Percentiles rank a stretch among this genome's conserved stretches.
These are phyloP conservation scores for Xanthorhoe spadicearia DNA, from an alignment of 2,888 invertebrate genomes.

Conservation along the genomic window DNA sequence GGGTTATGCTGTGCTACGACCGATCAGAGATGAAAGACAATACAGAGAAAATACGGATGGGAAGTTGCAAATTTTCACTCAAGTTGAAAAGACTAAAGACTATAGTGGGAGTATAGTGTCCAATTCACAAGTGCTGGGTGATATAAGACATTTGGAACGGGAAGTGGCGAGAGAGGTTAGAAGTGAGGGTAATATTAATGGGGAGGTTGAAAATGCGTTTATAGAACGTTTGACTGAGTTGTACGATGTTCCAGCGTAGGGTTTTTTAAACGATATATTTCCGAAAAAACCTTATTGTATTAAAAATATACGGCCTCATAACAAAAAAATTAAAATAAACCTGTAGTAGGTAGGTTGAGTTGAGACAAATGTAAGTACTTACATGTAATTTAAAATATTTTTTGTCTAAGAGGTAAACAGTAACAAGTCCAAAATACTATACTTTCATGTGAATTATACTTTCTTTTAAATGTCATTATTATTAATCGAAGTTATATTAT, in stretches of 20 bases:
- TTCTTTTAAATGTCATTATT: too few relatives aligned
- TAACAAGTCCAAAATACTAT: too few relatives aligned
- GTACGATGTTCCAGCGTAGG: conserved; percentile 72
- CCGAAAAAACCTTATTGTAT: too few relatives aligned
- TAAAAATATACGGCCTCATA: too few relatives aligned
- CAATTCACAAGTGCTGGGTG: conserved; percentile 53
- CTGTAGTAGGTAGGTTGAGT: too few relatives aligned
- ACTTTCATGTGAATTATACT: too few relatives aligned
- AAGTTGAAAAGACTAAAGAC: conserved; percentile 64
- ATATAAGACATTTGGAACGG: conserved; percentile 63
- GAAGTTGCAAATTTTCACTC: conserved; percentile 70
- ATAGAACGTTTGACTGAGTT: conserved; percentile 70
- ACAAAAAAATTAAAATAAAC: too few relatives aligned
- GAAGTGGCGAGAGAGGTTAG: conserved; percentile 56
- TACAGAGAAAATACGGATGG: conserved; percentile 62
- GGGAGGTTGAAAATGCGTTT: conserved; percentile 68
- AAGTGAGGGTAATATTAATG: conserved; percentile 50
- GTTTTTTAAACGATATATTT: too few relatives aligned
- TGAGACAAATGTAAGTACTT: too few relatives aligned
- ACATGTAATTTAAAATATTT: too few relatives aligned
- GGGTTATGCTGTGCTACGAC: conserved; percentile 54
- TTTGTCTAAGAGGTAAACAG: too few relatives aligned
- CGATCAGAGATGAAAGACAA: conserved; percentile 47
- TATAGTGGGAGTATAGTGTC: conserved; percentile 52
- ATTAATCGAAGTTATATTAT: too few relatives aligned